phyloP scores from a whole-genome alignment of 1,140 invertebrate species.

The Euura saliciscinereae region DNA sequence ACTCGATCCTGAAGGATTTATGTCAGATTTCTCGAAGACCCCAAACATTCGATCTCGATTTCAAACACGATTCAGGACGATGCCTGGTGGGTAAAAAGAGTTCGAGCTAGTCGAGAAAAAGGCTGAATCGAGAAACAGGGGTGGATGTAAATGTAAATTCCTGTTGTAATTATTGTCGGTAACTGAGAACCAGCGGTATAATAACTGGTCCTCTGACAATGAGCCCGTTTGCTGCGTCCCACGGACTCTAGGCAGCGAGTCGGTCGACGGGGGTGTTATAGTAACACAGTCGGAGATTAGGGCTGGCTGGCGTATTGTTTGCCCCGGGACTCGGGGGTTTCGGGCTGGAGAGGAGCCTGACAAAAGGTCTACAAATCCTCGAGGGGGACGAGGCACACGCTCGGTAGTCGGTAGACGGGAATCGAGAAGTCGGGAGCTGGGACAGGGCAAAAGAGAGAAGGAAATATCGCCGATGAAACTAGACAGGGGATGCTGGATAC shows the following conservation, averaged over 20 bases:
- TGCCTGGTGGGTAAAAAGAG: too few relatives aligned
- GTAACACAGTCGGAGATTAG: constrained; percentile 11
- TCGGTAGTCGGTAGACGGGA: neutral
- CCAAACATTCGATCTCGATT: too few relatives aligned
- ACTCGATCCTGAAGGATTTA: too few relatives aligned
- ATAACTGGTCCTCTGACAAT: constrained; percentile 8
- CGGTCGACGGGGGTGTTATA: constrained; percentile 11
- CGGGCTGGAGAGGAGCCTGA: neutral
- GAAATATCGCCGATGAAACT: too few relatives aligned
- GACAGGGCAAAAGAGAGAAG: too few relatives aligned
- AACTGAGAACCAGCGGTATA: constrained; percentile 9
- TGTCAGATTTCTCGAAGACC: too few relatives aligned
- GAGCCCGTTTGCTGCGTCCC: constrained; percentile 5
- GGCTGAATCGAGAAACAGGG: too few relatives aligned
- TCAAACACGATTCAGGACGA: too few relatives aligned
- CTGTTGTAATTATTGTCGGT: constrained; percentile 11
- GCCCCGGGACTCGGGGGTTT: neutral
- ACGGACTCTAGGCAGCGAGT: neutral
- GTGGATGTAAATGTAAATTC: too few relatives aligned
- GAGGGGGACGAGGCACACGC: neutral
- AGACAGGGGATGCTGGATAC: too few relatives aligned
- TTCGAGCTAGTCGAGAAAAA: too few relatives aligned
- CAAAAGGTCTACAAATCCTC: constrained; percentile 18
- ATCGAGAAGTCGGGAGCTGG: neutral
- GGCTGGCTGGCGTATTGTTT: constrained; percentile 16